Conservation (phyloP, 2,888 invertebrate genomes). For the Hirtodrosophila histrioides region DNA sequence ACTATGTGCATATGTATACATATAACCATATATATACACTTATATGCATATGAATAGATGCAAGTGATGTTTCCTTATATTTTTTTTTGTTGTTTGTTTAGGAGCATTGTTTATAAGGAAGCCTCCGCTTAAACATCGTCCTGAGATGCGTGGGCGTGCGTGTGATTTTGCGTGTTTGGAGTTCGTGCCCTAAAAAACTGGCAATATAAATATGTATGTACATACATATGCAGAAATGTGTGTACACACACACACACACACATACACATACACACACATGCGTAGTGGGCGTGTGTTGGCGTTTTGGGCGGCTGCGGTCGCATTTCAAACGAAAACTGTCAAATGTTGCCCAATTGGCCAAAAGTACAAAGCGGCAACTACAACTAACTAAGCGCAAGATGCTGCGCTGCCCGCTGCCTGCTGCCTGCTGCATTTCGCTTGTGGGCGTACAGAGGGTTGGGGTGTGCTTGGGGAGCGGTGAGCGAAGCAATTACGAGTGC, state of each 20-base stretch:
- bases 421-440: constrained; percentile 34
- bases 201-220: constrained; percentile 13
- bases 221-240: background rate
- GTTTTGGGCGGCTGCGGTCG: constrained; percentile 9
- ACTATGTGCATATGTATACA: constrained; percentile 14
- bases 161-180: constrained; percentile 10
- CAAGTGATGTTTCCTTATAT: too few species aligned
- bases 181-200: constrained; percentile 26
- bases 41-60: background rate
- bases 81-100: background rate
- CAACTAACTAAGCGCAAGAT: constrained; percentile 35
- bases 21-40: background rate
- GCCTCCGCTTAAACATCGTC: background rate
- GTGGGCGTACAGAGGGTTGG: constrained; percentile 6
- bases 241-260: background rate
- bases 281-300: constrained; percentile 38
- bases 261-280: constrained; percentile 9
- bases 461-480: constrained; percentile 1
- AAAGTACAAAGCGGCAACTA: constrained; percentile 29
- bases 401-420: constrained; percentile 17
- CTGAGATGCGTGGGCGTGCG: constrained; percentile 20
- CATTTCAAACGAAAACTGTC: constrained; percentile 33
- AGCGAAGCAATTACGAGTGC: constrained; percentile 53
- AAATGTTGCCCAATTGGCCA: constrained; percentile 44
- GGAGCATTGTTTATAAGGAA: constrained; percentile 19